These are phyloP conservation scores for Chaenodraco wilsoni DNA, from an alignment of 2,797 vertebrate genomes.

Conservation along the genomic window DNA sequence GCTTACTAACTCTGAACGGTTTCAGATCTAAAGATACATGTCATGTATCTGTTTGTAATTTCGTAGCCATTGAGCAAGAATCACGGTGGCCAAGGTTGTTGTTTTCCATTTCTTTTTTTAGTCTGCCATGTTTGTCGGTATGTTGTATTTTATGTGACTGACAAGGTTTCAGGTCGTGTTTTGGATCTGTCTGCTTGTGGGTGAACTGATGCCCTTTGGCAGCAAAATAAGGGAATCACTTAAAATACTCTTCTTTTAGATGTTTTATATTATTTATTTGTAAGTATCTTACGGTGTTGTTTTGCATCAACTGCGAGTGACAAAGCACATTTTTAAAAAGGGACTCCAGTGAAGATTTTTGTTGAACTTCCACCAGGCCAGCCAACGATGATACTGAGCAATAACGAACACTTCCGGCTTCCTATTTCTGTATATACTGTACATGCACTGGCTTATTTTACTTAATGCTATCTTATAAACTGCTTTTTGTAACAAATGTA, in stretches of 20 bases:
- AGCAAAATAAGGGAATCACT: constrained; percentile 36
- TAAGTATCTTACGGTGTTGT: constrained; percentile 52
- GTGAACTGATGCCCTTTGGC: constrained; percentile 32
- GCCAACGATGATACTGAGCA: constrained; percentile 64
- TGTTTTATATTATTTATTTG: constrained; percentile 78
- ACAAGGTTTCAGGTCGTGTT: constrained; percentile 55
- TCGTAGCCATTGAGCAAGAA: constrained; percentile 24
- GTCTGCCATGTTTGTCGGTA: constrained; percentile 1
- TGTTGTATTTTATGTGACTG: constrained; percentile 35
- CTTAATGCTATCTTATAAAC: constrained; percentile 66
- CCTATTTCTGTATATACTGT: constrained; percentile 68
- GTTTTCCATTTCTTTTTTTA: constrained; percentile 33
- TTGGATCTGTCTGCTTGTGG: constrained; percentile 53
- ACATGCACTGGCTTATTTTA: constrained; percentile 79
- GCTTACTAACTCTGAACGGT: constrained; percentile 36
- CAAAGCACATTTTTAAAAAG: constrained; percentile 71
- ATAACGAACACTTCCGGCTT: constrained; percentile 71
- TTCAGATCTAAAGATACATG: constrained; percentile 26
- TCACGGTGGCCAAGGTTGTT: constrained; percentile 20
- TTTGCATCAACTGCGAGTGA: constrained; percentile 52
- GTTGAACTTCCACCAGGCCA: constrained; percentile 67
- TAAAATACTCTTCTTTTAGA: constrained; percentile 49
- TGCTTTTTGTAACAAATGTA: constrained; percentile 80
- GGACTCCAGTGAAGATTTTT: constrained; percentile 75
- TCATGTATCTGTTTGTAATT: constrained; percentile 38